Conservation (phyloP, 2,797 vertebrate genomes). For the Babyrousa celebensis region DNA sequence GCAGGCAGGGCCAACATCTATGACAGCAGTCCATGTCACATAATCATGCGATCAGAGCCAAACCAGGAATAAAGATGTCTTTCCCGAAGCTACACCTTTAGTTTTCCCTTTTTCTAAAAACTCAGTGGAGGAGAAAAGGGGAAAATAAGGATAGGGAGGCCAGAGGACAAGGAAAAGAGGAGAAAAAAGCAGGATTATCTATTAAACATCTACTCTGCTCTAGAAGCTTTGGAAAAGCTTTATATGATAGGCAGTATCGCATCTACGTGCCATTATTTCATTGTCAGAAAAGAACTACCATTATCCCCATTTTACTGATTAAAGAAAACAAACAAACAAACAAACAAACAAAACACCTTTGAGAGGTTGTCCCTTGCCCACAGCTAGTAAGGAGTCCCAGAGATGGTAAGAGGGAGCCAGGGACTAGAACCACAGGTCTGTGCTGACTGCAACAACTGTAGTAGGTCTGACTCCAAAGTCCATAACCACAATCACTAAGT, state of each 20-base stretch:
- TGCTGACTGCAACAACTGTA: neutral
- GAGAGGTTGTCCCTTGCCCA: neutral
- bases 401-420: neutral
- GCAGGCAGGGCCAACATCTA: slow-evolving; percentile 30
- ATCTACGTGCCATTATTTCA: neutral
- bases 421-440: neutral
- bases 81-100: slow-evolving; percentile 3
- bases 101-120: slow-evolving; percentile 58
- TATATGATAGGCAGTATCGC: neutral
- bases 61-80: slow-evolving; percentile 1
- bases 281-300: neutral
- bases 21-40: neutral
- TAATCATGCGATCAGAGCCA: slow-evolving; percentile 23
- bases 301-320: slow-evolving; percentile 30
- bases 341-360: neutral
- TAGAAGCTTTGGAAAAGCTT: neutral
- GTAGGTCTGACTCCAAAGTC: neutral
- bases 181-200: slow-evolving; percentile 19
- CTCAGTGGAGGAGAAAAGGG: neutral
- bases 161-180: neutral
- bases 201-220: neutral
- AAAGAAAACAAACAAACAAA: slow-evolving; percentile 20
- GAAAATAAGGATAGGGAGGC: neutral
- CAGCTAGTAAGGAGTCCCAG: neutral
- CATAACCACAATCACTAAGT: neutral